These are phyloP conservation scores for Myotis findleyi DNA, from an alignment of 2,797 vertebrate species.

Conservation along the genomic window DNA sequence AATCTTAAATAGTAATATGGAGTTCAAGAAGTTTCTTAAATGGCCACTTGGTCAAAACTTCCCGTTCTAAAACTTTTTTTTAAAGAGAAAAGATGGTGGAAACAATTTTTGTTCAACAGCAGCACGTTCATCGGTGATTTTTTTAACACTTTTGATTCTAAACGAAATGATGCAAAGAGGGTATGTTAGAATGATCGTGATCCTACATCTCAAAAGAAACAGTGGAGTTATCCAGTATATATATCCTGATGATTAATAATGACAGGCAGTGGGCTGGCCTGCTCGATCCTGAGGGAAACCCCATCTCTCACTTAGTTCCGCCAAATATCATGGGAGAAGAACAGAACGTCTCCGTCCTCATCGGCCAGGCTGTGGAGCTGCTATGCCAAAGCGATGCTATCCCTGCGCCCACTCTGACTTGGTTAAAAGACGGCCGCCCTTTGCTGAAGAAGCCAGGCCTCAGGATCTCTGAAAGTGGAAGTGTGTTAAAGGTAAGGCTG, in stretches of 20 bases:
- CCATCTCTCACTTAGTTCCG: slow-evolving; percentile 89
- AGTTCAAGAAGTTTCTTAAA: slow-evolving; percentile 31
- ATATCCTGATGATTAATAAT: neutral
- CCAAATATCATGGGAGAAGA: slow-evolving; percentile 97
- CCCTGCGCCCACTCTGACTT: slow-evolving; percentile 92
- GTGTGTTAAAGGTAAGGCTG: slow-evolving; percentile 89
- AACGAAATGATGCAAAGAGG: neutral
- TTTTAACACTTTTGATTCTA: slow-evolving; percentile 2
- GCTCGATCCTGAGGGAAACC: slow-evolving; percentile 51
- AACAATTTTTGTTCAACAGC: neutral
- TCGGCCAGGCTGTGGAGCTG: slow-evolving; percentile 90
- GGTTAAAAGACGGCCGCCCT: slow-evolving; percentile 93
- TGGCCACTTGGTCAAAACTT: neutral
- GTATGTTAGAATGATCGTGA: neutral
- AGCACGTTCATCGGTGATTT: neutral
- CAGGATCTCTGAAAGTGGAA: slow-evolving; percentile 90
- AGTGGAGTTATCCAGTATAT: neutral
- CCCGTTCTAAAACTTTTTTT: neutral
- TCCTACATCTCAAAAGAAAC: neutral
- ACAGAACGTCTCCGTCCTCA: slow-evolving; percentile 93
- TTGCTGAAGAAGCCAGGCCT: slow-evolving; percentile 93
- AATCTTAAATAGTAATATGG: neutral
- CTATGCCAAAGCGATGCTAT: slow-evolving; percentile 93
- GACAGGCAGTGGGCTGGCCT: neutral
- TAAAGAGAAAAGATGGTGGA: neutral